Evolutionary conservation across 2,888 invertebrate genomes (phyloP), one percentile per base, ranked within the genome.

Genomic region (Pristionchus entomophagus): DNA sequence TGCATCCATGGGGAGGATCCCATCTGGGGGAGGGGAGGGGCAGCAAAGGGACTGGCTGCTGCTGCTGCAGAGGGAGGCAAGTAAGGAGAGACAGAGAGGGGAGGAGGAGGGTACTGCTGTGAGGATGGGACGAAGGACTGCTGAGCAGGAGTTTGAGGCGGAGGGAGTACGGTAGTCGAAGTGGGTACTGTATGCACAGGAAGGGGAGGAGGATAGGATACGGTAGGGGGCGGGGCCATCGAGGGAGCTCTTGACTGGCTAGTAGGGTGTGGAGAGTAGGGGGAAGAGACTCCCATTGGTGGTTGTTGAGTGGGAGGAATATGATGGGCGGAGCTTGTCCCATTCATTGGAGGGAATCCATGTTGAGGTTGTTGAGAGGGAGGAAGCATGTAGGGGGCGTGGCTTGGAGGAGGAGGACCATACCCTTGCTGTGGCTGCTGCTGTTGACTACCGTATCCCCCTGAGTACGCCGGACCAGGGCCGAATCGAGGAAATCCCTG

Each of bases 351-450:
- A 82, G 82, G 82, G 56, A 49, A 49, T 59, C 73, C 73, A 12
- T 69, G 86, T 14, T 22, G 51, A 51, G 29, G 45, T 26, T 53
- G 22, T 35, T 35, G 26, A 26, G 73, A 17, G 17, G 53, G 78
- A 45, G 78, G 78, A 1, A 53, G 83, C 0, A 19, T 59, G 51
- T 49, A 59, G 17, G 45, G 32, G 69, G 85, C 80, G 35, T 65
- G 77, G 49, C 53, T 69, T 8, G 69, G 62, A 22, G 84, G 49
- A 41, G 62, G 56, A n/a, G 77, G 35, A 49, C 38, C 65, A 32
- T 59, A 81, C 29, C 62, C 49, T 14, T 69, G 84, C 35, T 78
- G 78, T 32, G 73, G 73, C 41, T 45, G 86, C 17, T 77, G 84
- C 65, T 82, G 82, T 22, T n/a, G 32, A 14, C 4, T 3, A 26